Base-by-base conservation (phyloP, 2,888 invertebrate genomes). In the Orthosia cruda region DNA sequence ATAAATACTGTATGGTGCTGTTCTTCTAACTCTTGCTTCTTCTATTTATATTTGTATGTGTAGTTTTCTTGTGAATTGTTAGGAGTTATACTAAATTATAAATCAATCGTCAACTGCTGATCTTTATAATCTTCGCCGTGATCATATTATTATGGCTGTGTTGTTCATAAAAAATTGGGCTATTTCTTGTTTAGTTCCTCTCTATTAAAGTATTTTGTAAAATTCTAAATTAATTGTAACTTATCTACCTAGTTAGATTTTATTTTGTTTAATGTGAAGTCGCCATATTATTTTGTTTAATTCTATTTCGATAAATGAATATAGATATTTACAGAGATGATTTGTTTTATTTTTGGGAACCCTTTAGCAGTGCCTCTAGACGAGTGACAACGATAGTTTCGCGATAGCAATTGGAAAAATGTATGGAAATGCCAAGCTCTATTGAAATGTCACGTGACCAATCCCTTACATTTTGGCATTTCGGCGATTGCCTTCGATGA, bases 231-330 rank as follows among this genome's bases (percentile, higher is more conserved):
- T 72, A 50, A 79, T 75, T 74, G 11, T 57, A 78, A 54, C 71
- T 55, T 55, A 45, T 13, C n/a, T 73, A 72, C 16, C 0, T 77
- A 79, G n/a, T 64, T 77, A 80, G 84, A 76, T 81, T 86, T 87
- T 87, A 84, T 66, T 58, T 77, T 81, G 72, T 79, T 64, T 73
- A 70, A 83, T 65, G 23, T 81, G 32, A 81, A 76, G 70, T 84
- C 80, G 89, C 89, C 89, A 89, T 89, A 89, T 89, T 87, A 86
- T 88, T 81, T 83, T 88, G 78, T 85, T 81, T 78, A 75, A 78
- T 77, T 72, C 65, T 71, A 76, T 82, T 81, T 81, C 58, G 62
- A 80, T 81, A 78, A 78, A 82, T 55, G 54, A 79, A 76, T 71
- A 82, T 70, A 81, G 61, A 75, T 71, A 84, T 84, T 84, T 84